These are phyloP conservation scores for Drosophila formosana DNA, from an alignment of 2,888 invertebrate species.

Conservation along the genomic window DNA sequence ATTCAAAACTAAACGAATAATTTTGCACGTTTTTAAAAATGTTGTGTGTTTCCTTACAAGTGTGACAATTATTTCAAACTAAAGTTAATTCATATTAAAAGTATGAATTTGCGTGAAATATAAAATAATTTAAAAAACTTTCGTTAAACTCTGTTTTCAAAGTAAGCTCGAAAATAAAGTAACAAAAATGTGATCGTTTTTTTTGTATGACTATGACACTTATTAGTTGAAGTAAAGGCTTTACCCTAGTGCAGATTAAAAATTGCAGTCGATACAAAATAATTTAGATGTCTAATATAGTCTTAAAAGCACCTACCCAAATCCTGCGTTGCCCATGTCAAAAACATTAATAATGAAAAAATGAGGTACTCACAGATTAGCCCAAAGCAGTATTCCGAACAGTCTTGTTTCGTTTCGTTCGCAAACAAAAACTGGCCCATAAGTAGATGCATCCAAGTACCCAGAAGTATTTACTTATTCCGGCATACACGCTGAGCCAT, in stretches of 20 bases:
- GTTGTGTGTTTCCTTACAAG: constrained; percentile 4
- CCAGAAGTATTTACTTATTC: background rate
- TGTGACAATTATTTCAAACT: constrained; percentile 1
- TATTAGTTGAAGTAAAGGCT: too few species aligned
- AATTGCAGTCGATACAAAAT: too few species aligned
- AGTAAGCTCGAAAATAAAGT: too few species aligned
- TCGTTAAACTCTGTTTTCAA: too few species aligned
- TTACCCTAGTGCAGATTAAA: too few species aligned
- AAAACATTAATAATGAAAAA: background rate
- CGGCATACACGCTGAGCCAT: background rate
- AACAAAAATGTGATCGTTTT: too few species aligned
- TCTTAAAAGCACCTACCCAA: too few species aligned
- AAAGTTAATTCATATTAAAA: background rate
- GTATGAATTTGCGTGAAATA: background rate
- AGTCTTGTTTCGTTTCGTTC: background rate
- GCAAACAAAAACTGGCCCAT: background rate
- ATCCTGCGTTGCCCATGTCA: too few species aligned
- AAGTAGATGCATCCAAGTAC: background rate
- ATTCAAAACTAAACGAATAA: constrained; percentile 30
- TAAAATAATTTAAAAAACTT: background rate
- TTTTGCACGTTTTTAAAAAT: constrained; percentile 23
- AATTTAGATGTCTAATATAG: too few species aligned
- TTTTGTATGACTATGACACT: too few species aligned
- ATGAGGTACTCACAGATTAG: background rate
- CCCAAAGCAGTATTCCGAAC: background rate